Percentiles rank a stretch among this genome's conserved stretches.
Evolutionary conservation across 2,797 vertebrate species (phyloP).

Genomic region (Neostethus bicornis): DNA sequence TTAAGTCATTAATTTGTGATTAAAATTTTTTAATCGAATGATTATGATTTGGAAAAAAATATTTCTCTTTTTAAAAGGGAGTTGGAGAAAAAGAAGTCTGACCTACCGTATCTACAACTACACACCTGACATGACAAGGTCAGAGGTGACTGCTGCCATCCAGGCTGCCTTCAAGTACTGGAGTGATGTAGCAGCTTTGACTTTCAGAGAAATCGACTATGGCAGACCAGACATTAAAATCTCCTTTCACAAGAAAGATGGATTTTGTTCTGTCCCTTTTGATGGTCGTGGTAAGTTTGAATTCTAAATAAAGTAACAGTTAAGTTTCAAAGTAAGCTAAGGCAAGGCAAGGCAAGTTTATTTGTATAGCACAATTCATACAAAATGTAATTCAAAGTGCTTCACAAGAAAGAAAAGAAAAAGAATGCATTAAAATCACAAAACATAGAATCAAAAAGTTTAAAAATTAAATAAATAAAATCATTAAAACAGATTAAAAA

Average conservation of each 20-base stretch:
- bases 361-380: too few species aligned
- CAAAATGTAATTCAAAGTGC: too few species aligned
- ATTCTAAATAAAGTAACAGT: not conserved
- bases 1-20: not conserved
- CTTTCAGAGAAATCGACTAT: constrained; percentile 81
- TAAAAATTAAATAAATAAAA: too few species aligned
- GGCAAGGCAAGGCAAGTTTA: too few species aligned
- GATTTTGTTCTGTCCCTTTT: constrained; percentile 78
- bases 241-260: constrained; percentile 82
- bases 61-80: constrained; percentile 67
- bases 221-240: constrained; percentile 86
- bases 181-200: constrained; percentile 82
- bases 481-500: too few species aligned
- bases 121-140: constrained; percentile 79
- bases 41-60: not conserved
- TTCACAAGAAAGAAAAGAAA: too few species aligned
- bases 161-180: constrained; percentile 87
- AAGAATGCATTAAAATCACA: too few species aligned
- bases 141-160: constrained; percentile 74
- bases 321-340: not conserved
- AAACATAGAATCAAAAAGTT: too few species aligned
- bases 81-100: constrained; percentile 85
- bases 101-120: constrained; percentile 86
- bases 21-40: not conserved
- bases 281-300: constrained; percentile 84